phyloP scores from a whole-genome alignment of 2,113 vertebrate species.

The Casuarius casuarius region DNA sequence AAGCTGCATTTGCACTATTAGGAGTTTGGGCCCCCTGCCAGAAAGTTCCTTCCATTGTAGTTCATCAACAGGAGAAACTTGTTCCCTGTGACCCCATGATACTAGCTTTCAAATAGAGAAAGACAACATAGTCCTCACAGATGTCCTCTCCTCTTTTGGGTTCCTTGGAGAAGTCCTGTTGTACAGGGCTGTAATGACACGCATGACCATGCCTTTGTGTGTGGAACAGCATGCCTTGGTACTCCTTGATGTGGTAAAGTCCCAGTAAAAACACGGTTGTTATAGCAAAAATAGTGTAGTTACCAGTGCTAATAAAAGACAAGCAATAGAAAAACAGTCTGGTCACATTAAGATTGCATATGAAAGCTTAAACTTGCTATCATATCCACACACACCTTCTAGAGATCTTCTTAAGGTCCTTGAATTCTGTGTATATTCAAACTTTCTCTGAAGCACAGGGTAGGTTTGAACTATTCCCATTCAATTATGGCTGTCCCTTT shows the following conservation, averaged over 20 bases:
- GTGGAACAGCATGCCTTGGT: not conserved
- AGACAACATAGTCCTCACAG: fast-evolving
- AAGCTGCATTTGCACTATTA: not conserved
- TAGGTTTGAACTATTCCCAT: not conserved
- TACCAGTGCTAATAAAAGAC: not conserved
- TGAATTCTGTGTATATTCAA: not conserved
- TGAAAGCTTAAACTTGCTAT: not conserved
- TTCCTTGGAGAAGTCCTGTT: not conserved
- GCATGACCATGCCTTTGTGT: not conserved
- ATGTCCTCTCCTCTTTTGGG: not conserved
- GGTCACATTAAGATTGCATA: not conserved
- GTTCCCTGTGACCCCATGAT: not conserved
- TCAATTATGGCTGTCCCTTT: not conserved
- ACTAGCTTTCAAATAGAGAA: not conserved
- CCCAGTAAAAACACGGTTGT: not conserved
- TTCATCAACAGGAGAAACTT: not conserved
- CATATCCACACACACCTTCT: not conserved
- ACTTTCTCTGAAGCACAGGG: not conserved
- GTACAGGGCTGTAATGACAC: too few species aligned
- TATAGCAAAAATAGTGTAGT: not conserved
- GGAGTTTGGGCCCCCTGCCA: not conserved
- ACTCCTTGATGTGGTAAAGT: not conserved
- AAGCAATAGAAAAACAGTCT: not conserved
- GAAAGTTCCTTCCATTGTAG: fast-evolving
- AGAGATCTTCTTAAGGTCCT: not conserved